These are phyloP conservation scores for Aquatica leii DNA, from an alignment of 2,888 invertebrate genomes.

Conservation along the genomic window DNA sequence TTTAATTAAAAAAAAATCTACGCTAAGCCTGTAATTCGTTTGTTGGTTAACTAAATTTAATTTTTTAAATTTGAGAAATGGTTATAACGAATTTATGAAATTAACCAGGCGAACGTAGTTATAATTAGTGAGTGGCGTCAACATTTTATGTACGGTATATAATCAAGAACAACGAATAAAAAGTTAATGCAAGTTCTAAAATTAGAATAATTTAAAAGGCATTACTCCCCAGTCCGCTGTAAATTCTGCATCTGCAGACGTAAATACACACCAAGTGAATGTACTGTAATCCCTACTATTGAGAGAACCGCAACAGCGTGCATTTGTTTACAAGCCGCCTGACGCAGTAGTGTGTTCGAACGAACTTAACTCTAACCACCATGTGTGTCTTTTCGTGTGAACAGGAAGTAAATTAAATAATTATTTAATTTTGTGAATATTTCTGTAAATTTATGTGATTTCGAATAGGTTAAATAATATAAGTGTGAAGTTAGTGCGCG, in stretches of 20 bases:
- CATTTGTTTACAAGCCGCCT: slow-evolving; percentile 13
- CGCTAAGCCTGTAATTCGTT: no score
- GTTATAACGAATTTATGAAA: no score
- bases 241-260: background rate
- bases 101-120: no score
- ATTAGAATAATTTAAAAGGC: background rate
- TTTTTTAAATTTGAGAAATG: no score
- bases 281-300: slow-evolving; percentile 5
- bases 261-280: slow-evolving; percentile 10
- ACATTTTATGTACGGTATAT: no score
- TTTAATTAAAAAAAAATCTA: no score
- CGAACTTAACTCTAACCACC: background rate
- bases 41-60: no score
- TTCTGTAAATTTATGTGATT: background rate
- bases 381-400: slow-evolving; percentile 11
- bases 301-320: slow-evolving; percentile 12
- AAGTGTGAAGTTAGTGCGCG: background rate
- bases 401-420: background rate
- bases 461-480: background rate
- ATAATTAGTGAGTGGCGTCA: no score
- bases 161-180: background rate
- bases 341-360: background rate
- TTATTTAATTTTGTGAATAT: background rate
- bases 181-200: background rate
- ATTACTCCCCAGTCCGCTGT: background rate